phyloP scores from a whole-genome alignment of 2,113 vertebrate genomes.

The Zosterops lateralis region DNA sequence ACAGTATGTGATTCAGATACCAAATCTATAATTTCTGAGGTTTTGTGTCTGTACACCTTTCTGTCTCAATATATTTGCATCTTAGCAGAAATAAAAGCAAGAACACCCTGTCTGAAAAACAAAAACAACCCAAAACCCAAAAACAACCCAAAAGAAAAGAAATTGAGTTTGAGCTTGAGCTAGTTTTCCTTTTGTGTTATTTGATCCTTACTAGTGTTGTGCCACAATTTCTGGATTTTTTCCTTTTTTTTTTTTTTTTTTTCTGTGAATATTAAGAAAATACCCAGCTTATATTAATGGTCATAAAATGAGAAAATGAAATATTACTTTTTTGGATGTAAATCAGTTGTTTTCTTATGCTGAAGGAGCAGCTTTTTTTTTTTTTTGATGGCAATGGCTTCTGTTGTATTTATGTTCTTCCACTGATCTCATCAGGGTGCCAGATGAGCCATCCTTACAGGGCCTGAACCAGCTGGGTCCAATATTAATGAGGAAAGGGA shows the following conservation, averaged over 20 bases:
- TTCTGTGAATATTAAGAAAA: not conserved
- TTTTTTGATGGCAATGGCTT: not conserved
- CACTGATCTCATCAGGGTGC: constrained; percentile 25
- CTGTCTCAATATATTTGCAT: not conserved
- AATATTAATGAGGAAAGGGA: constrained; percentile 28
- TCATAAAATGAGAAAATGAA: not conserved
- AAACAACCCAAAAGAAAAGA: not conserved
- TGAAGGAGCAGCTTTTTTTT: constrained; percentile 2
- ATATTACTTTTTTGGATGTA: not conserved
- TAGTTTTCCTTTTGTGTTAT: not conserved
- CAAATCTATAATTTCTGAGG: not conserved
- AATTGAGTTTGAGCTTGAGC: not conserved
- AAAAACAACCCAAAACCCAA: not conserved
- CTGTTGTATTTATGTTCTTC: not conserved
- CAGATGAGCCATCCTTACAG: not conserved
- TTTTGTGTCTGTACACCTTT: not conserved
- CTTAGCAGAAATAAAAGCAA: not conserved
- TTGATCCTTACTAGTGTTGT: not conserved
- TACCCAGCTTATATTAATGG: not conserved
- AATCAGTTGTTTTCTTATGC: not conserved
- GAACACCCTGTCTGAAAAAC: not conserved
- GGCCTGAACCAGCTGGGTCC: constrained; percentile 13
- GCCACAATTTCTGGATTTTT: not conserved
- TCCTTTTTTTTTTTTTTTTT: not conserved
- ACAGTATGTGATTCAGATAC: not conserved